A percentile compares a stretch with the other conserved stretches of the same genome.
Evolutionary conservation across 2,888 invertebrate genomes (phyloP).

Genomic region (Mimumesa dahlbomi): DNA sequence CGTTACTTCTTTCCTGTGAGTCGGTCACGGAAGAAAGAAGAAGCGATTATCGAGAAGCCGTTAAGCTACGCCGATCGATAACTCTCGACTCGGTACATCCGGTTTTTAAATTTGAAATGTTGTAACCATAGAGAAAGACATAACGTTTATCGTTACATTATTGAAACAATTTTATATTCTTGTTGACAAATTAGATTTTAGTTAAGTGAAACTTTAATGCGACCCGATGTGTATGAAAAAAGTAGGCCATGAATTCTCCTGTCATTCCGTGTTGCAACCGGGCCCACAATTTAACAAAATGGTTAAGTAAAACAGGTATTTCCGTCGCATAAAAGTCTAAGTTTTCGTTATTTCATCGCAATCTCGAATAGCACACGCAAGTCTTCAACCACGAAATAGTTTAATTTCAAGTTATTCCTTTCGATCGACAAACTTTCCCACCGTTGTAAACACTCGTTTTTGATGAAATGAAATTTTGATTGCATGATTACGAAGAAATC

Average conservation of each 20-base stretch:
- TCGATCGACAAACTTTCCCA: too few relatives aligned
- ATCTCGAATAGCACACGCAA: background rate
- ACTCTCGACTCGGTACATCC: constrained; percentile 12
- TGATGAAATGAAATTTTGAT: too few relatives aligned
- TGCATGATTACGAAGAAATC: too few relatives aligned
- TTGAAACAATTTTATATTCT: too few relatives aligned
- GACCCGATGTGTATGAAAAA: too few relatives aligned
- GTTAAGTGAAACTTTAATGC: too few relatives aligned
- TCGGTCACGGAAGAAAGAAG: constrained; percentile 68
- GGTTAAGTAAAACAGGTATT: constrained; percentile 37
- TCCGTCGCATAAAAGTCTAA: constrained; percentile 11
- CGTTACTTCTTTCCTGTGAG: constrained; percentile 66
- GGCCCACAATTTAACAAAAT: constrained; percentile 32
- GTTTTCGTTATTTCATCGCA: background rate
- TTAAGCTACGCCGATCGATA: constrained; percentile 1
- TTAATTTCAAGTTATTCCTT: too few relatives aligned
- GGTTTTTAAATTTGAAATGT: constrained; percentile 12
- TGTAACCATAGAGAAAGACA: background rate
- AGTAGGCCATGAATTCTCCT: constrained; percentile 12
- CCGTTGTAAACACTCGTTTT: too few relatives aligned
- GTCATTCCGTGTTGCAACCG: background rate
- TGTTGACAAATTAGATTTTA: too few relatives aligned
- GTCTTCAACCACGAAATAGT: too few relatives aligned
- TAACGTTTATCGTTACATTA: too few relatives aligned
- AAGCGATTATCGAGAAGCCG: background rate